Evolutionary conservation across 2,888 invertebrate species (phyloP).

Genomic region (Clistopyga incitator): DNA sequence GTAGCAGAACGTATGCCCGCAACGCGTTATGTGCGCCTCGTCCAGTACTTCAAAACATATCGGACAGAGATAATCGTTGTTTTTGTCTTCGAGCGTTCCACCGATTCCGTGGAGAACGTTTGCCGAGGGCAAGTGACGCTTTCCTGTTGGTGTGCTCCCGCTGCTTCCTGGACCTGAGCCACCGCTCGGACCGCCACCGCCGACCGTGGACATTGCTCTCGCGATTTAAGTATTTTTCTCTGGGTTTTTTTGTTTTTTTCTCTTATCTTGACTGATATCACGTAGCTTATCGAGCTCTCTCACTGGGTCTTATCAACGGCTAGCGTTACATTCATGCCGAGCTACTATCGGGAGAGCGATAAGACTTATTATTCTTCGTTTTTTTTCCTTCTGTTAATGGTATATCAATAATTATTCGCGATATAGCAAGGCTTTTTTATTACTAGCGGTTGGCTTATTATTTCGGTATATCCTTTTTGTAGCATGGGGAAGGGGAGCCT

Average conservation of each 20-base stretch:
- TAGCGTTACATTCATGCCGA: slow-evolving; percentile 58
- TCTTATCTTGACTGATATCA: slow-evolving; percentile 11
- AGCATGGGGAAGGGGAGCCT: slow-evolving; percentile 34
- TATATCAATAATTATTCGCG: not conserved
- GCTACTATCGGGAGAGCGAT: not conserved
- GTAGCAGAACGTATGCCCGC: slow-evolving; percentile 96
- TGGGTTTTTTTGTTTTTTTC: not conserved
- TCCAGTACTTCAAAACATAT: slow-evolving; percentile 95
- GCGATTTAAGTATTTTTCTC: not conserved
- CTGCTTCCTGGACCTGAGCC: slow-evolving; percentile 73
- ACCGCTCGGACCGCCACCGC: slow-evolving; percentile 73
- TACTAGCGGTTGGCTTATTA: not conserved
- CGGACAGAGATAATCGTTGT: slow-evolving; percentile 90
- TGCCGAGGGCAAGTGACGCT: slow-evolving; percentile 83
- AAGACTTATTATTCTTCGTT: slow-evolving; percentile 54
- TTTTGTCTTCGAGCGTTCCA: slow-evolving; percentile 89
- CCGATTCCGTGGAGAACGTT: slow-evolving; percentile 87
- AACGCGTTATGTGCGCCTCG: slow-evolving; percentile 95
- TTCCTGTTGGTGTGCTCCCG: slow-evolving; percentile 84
- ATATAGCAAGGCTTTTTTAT: not conserved
- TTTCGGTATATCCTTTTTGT: slow-evolving; percentile 16
- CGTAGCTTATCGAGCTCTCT: not conserved
- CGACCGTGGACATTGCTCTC: slow-evolving; percentile 72
- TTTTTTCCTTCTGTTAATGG: not conserved
- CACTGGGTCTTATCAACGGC: slow-evolving; percentile 12